A percentile compares a stretch with the other conserved stretches of the same genome.
phyloP scores from a whole-genome alignment of 2,888 invertebrate species.

The Callimorpha dominula region DNA sequence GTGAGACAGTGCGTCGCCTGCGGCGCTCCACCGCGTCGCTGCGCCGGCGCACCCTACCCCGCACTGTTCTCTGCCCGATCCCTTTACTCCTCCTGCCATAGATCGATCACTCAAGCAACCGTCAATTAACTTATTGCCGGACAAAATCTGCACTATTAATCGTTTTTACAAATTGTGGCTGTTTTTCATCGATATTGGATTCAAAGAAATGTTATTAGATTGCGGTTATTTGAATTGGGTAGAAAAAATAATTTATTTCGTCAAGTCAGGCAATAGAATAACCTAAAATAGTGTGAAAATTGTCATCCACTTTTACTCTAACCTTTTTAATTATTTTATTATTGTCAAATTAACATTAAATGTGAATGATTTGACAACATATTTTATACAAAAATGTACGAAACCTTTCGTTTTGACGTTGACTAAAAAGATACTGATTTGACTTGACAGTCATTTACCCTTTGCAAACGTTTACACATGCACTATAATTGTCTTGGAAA shows the following conservation, averaged over 20 bases:
- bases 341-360: too few species aligned
- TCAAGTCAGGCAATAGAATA: too few species aligned
- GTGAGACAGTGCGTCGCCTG: conserved; percentile 81
- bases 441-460: too few species aligned
- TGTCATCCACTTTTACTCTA: too few species aligned
- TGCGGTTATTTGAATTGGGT: neutral
- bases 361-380: too few species aligned
- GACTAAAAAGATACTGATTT: too few species aligned
- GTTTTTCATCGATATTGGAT: conserved; percentile 23
- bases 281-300: too few species aligned
- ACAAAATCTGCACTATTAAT: conserved; percentile 69
- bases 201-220: neutral
- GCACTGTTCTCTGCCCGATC: conserved; percentile 28
- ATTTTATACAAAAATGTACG: too few species aligned
- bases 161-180: conserved; percentile 48
- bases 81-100: conserved; percentile 55
- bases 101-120: conserved; percentile 77
- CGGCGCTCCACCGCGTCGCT: conserved; percentile 73
- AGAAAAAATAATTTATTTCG: too few species aligned
- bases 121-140: conserved; percentile 78
- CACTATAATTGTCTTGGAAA: neutral
- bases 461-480: neutral
- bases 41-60: conserved; percentile 63
- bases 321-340: too few species aligned
- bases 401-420: too few species aligned